These are phyloP conservation scores for Heliconius cydno DNA, from an alignment of 2,888 invertebrate genomes.

Conservation along the genomic window DNA sequence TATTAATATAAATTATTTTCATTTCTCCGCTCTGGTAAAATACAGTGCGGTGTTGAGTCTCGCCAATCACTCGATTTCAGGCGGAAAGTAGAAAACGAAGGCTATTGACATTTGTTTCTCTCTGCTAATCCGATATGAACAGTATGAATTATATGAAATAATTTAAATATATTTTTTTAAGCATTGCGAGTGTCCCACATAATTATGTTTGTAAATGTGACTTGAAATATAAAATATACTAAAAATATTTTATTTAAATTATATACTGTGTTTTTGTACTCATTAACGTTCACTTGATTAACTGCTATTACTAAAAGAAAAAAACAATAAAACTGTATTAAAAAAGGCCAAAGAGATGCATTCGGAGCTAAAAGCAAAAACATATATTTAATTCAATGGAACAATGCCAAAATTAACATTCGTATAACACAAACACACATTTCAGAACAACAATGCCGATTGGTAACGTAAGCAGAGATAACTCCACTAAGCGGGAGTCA, in stretches of 20 bases:
- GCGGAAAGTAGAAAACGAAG: not conserved
- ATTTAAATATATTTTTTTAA: not conserved
- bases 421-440: conserved; percentile 36
- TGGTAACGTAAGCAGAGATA: conserved; percentile 79
- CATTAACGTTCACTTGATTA: not conserved
- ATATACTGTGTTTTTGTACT: not conserved
- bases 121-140: not conserved
- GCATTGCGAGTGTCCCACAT: not conserved
- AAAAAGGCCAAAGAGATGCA: not conserved
- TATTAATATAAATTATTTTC: not conserved
- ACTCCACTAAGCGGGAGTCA: conserved; percentile 84
- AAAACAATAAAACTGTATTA: not conserved
- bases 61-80: not conserved
- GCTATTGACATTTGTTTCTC: not conserved
- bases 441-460: conserved; percentile 68
- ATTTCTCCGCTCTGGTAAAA: not conserved
- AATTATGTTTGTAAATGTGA: not conserved
- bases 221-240: not conserved
- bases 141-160: no score
- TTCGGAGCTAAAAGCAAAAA: not conserved
- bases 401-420: conserved; percentile 16
- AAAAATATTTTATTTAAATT: not conserved
- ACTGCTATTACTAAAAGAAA: not conserved
- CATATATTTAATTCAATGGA: not conserved
- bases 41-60: not conserved